Evolutionary conservation across 2,888 invertebrate genomes (phyloP), one percentile per base, ranked within the genome.

Genomic region (Penaeus monodon): DNA sequence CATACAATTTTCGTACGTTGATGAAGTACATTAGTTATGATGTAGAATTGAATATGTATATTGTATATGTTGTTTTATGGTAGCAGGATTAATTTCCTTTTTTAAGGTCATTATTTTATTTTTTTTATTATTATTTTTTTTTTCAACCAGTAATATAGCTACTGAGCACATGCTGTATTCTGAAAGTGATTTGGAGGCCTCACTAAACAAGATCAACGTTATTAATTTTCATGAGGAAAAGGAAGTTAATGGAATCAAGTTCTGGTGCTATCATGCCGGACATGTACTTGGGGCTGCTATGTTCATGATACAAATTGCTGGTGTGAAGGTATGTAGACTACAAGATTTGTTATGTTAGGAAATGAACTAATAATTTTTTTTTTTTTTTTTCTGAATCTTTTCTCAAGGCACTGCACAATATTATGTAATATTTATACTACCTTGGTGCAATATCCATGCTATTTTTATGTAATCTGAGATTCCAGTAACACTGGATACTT

Each of bases 221-320:
- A 96, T 99, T 22, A 98, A 99, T 93, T 99, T 99, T 91, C 99
- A 98, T 89, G 98, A 98, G 92, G 99, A 99, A 92, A 98, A 98
- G 91, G 99, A 99, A 91, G 97, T 99, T 0, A 96, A 97, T 91
- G 99, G 99, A 0, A 95, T 99, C 0, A 95, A 97, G 91, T 99
- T 99, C 93, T 99, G 99, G 97, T 98, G 99, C 0, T 99, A 99
- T 93, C 98, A 98, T 92, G 99, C 99, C 0, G 99, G 99, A 0
- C 99, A 99, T 93, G 99, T 99, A 6, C 94, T 99, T 0, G 99
- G 99, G 0, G 99, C 99, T 0, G 99, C 99, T 84, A 99, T 99
- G 99, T 99, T 99, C 92, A 99, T 99, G 98, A 97, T 99, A 88
- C 99, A 99, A 94, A 99, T 99, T 81, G 99, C 99, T 63, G 99